These are phyloP conservation scores for Venustoraphidia nigricollis DNA, from an alignment of 2,888 invertebrate species.

Conservation along the genomic window DNA sequence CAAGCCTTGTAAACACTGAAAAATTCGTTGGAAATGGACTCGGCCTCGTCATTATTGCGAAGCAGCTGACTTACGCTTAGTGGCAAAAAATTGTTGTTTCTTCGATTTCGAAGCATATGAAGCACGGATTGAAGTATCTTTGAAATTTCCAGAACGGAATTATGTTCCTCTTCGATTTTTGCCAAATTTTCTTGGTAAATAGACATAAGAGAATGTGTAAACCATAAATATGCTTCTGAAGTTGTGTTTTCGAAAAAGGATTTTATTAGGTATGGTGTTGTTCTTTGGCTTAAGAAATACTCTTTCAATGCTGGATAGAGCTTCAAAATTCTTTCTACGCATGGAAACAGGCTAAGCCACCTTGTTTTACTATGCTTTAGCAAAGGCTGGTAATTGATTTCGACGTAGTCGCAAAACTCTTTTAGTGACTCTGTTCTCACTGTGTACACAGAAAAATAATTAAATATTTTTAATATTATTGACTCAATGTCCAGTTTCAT, in stretches of 20 bases:
- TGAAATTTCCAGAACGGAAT: conserved; percentile 3
- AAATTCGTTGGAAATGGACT: too few relatives aligned
- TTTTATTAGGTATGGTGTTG: conserved; percentile 2
- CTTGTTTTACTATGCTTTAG: conserved; percentile 7
- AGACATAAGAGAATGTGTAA: not conserved
- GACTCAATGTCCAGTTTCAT: conserved; percentile 16
- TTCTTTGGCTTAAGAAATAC: conserved; percentile 3
- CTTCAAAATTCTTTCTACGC: conserved; percentile 1
- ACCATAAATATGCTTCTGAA: conserved; percentile 1
- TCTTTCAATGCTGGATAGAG: conserved; percentile 1
- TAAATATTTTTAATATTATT: conserved; percentile 13
- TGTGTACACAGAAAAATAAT: conserved; percentile 13
- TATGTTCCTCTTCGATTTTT: not conserved
- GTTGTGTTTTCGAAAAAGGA: conserved; percentile 2
- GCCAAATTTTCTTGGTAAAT: too few relatives aligned
- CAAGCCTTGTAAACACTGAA: too few relatives aligned
- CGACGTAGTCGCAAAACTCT: conserved; percentile 16
- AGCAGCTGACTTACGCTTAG: too few relatives aligned
- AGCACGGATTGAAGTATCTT: too few relatives aligned
- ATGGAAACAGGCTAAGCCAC: conserved; percentile 3
- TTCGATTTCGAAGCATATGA: too few relatives aligned
- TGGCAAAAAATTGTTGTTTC: too few relatives aligned
- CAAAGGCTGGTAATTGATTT: conserved; percentile 9
- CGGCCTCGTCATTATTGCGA: too few relatives aligned
- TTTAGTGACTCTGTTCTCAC: conserved; percentile 15